Percentiles rank a stretch among this genome's conserved stretches.
These are phyloP conservation scores for Apostichopus leukothele DNA, from an alignment of 53 echinoderm and acorn worm species.

Conservation along the genomic window DNA sequence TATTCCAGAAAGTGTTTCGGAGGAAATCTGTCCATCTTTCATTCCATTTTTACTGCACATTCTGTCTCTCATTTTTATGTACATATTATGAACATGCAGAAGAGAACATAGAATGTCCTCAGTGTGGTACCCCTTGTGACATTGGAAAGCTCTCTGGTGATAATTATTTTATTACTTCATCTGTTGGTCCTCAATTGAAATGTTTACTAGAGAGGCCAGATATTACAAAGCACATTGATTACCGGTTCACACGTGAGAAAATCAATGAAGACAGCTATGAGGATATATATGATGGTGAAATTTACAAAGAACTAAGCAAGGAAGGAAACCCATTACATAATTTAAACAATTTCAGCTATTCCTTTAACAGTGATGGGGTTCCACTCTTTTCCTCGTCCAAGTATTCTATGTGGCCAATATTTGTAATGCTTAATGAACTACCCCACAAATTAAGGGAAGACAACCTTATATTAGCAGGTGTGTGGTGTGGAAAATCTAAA, in stretches of 20 bases:
- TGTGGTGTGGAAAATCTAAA: constrained; percentile 25
- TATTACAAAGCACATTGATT: constrained; percentile 15
- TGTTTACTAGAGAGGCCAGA: not conserved
- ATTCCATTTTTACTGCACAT: constrained; percentile 23
- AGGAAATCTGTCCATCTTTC: not conserved
- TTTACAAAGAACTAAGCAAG: constrained; percentile 22
- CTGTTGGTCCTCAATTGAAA: constrained; percentile 10
- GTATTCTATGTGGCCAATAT: constrained; percentile 44
- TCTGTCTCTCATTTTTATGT: not conserved
- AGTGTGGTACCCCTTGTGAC: constrained; percentile 4
- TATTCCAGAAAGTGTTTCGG: not conserved
- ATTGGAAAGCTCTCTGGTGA: not conserved
- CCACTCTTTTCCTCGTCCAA: constrained; percentile 22
- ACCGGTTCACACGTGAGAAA: not conserved
- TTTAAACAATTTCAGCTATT: not conserved
- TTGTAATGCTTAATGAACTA: constrained; percentile 31
- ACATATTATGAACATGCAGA: not conserved
- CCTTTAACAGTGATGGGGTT: constrained; percentile 14
- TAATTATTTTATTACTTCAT: constrained; percentile 21
- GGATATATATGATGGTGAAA: constrained; percentile 17
- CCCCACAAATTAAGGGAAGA: constrained; percentile 12
- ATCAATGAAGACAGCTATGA: not conserved
- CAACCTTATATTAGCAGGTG: constrained; percentile 27
- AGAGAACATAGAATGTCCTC: constrained; percentile 19
- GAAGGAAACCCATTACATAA: constrained; percentile 48